Conservation (phyloP, 2,797 vertebrate species). For the Zonotrichia albicollis region DNA sequence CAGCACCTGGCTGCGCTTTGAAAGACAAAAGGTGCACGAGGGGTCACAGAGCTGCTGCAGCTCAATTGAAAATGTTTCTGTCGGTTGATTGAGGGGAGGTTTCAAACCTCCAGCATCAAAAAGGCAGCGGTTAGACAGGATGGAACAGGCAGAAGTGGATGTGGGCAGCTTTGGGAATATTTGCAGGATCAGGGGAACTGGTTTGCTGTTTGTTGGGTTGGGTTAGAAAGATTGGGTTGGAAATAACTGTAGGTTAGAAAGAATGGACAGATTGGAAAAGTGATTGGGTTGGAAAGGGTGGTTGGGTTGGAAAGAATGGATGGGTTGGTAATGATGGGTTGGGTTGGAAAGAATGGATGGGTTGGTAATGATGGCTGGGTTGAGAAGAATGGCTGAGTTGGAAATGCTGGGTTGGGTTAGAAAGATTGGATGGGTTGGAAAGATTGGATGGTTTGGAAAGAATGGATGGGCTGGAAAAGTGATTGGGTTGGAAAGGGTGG, state of each 20-base stretch:
- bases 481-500: no score
- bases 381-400: no score
- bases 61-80: not conserved
- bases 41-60: not conserved
- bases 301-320: not conserved
- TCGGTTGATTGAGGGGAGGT: rapidly evolving
- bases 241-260: no score
- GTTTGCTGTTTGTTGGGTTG: not conserved
- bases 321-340: no score
- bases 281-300: no score
- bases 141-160: not conserved
- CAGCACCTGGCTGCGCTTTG: not conserved
- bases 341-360: no score
- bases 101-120: not conserved
- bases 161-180: not conserved
- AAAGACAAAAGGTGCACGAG: not conserved
- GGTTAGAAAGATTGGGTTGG: not conserved
- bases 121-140: not conserved
- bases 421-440: no score
- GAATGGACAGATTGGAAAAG: no score
- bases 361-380: no score
- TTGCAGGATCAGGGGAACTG: rapidly evolving
- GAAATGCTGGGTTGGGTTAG: no score
- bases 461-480: no score
- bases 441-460: no score